Conservation (phyloP, 2,113 vertebrate species). For the Gorilla gorilla region DNA sequence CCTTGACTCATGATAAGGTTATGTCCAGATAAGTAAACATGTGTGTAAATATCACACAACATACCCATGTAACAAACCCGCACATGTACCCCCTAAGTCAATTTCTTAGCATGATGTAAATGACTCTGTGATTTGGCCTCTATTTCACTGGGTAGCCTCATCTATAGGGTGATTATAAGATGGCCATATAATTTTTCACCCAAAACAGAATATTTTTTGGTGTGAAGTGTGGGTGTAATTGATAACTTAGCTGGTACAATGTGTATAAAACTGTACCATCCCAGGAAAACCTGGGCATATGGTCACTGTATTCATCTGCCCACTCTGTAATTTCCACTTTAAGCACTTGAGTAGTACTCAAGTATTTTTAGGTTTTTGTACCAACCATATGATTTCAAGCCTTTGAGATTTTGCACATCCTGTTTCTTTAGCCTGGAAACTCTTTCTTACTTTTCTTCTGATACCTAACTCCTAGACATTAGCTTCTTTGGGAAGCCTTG, state of each 20-base stretch:
- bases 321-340: background rate
- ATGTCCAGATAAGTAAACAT: background rate
- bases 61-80: too few relatives aligned
- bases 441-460: background rate
- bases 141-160: background rate
- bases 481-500: background rate
- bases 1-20: background rate
- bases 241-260: background rate
- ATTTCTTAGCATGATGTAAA: background rate
- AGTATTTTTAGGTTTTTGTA: conserved; percentile 6
- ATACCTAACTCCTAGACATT: background rate
- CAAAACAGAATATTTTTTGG: background rate
- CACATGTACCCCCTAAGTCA: too few relatives aligned
- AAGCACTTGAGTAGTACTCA: background rate
- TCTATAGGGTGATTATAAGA: background rate
- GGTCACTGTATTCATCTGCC: background rate
- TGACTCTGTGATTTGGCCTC: background rate
- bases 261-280: background rate
- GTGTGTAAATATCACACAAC: too few relatives aligned
- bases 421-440: background rate
- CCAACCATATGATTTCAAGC: background rate
- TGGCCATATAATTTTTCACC: background rate
- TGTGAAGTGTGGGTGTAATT: background rate
- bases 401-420: background rate
- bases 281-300: background rate